phyloP scores from a whole-genome alignment of 1,140 invertebrate genomes.

The Anastrepha ludens region DNA sequence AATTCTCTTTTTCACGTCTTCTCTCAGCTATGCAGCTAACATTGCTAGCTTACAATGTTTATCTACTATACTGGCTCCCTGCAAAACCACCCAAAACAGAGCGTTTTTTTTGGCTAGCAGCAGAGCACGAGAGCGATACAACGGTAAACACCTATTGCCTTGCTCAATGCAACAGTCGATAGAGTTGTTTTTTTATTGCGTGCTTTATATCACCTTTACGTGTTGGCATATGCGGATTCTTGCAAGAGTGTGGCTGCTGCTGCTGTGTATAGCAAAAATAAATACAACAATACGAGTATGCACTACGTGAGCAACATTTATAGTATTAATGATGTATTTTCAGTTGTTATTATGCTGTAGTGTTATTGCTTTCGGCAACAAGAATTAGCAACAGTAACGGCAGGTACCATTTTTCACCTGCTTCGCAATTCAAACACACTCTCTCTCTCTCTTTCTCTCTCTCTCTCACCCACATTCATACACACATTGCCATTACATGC shows the following conservation, averaged over 20 bases:
- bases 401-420: conserved; percentile 45
- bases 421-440: background rate
- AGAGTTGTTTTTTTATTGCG: too few relatives aligned
- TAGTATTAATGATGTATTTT: too few relatives aligned
- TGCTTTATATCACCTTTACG: background rate
- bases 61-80: background rate
- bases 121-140: background rate
- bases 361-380: conserved; percentile 42
- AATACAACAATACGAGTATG: background rate
- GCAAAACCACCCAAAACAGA: conserved; percentile 8
- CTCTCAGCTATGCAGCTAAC: background rate
- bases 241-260: background rate
- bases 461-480: background rate
- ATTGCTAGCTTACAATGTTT: background rate
- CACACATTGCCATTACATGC: background rate
- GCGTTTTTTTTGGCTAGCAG: background rate
- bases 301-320: too few relatives aligned
- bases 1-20: background rate
- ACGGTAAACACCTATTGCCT: too few relatives aligned
- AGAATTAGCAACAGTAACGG: conserved; percentile 10
- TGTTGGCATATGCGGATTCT: background rate
- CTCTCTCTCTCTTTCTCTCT: background rate
- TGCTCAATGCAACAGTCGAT: too few relatives aligned
- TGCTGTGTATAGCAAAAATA: background rate
- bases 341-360: background rate